phyloP scores from a whole-genome alignment of 2,797 vertebrate species.

The Epinephelus coioides region DNA sequence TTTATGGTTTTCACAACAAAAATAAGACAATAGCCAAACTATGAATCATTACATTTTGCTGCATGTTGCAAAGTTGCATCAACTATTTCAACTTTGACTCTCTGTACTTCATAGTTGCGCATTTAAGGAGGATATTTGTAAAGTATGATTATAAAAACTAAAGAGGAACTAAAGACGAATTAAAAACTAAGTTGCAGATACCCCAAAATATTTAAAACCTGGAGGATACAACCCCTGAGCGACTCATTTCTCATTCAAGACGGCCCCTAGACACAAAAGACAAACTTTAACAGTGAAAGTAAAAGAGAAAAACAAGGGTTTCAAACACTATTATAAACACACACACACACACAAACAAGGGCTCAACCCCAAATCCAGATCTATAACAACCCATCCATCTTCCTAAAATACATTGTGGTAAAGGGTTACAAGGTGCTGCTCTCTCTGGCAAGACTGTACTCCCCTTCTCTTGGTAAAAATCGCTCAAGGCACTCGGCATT shows the following conservation, averaged over 20 bases:
- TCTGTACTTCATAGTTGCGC: background rate
- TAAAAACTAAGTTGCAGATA: background rate
- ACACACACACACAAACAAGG: no score
- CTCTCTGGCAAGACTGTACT: slow-evolving; percentile 7
- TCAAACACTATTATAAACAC: no score
- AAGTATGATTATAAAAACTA: background rate
- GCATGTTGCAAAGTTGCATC: background rate
- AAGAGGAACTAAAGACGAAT: no score
- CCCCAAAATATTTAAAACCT: slow-evolving; percentile 2
- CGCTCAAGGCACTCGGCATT: slow-evolving; percentile 2
- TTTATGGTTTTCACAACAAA: background rate
- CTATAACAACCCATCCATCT: background rate
- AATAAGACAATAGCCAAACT: background rate
- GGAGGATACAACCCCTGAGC: background rate
- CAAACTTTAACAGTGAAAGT: background rate
- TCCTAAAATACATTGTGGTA: background rate
- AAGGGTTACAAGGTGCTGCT: slow-evolving; percentile 10
- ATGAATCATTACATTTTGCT: background rate
- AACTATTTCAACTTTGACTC: background rate
- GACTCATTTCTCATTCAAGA: background rate
- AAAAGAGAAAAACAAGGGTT: background rate
- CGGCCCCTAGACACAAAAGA: background rate
- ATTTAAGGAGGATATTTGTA: background rate
- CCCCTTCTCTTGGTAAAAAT: slow-evolving; percentile 7
- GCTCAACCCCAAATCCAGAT: background rate